Evolutionary conservation across 2,113 vertebrate species (phyloP), one percentile per base, ranked within the genome.

Genomic region (Macquaria ambigua): DNA sequence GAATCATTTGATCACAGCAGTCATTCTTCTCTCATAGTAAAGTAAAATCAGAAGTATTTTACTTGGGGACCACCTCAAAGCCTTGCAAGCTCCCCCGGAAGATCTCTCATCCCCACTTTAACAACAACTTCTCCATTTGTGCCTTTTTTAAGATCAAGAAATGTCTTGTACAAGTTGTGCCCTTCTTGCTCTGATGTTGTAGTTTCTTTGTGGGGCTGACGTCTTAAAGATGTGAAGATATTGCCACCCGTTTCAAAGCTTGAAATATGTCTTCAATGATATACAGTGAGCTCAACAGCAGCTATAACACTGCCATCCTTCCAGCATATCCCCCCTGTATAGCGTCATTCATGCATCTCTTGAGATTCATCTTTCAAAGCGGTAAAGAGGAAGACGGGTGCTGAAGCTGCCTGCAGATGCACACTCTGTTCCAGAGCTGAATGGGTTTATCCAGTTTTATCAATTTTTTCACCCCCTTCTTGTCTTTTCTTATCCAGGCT

Each of bases 331-430:
- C 11, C 6, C 6, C 56, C 16, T 6, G 15, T 53, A 34, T 20
- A 43, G 53, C 5, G 77, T 77, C 64, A 70, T 85, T 87, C 63
- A 64, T 69, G 67, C 74, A 52, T 72, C 86, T 89, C 87, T 68
- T 46, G 84, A 85, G 91, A 89, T 72, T 62, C 20, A 8, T 66
- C 31, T 72, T 64, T 82, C 39, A 75, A 78, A 75, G 81, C 81
- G 39, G 58, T 34, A 18, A 66, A 80, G 25, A 79, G 41, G 46
- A 68, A 69, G 77, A 39, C 1, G 25, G 46, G 4, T 50, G 20
- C 50, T 41, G 37, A 72, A 23, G 63, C 14, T 58, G 75, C 61
- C 68, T 76, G 82, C 87, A 61, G 63, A 82, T 62, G 69, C 66
- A 77, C 55, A 55, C 64, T 85, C 85, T 81, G 84, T 86, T 79